These are phyloP conservation scores for Haemorhous mexicanus DNA, from an alignment of 2,113 vertebrate species.

Conservation along the genomic window DNA sequence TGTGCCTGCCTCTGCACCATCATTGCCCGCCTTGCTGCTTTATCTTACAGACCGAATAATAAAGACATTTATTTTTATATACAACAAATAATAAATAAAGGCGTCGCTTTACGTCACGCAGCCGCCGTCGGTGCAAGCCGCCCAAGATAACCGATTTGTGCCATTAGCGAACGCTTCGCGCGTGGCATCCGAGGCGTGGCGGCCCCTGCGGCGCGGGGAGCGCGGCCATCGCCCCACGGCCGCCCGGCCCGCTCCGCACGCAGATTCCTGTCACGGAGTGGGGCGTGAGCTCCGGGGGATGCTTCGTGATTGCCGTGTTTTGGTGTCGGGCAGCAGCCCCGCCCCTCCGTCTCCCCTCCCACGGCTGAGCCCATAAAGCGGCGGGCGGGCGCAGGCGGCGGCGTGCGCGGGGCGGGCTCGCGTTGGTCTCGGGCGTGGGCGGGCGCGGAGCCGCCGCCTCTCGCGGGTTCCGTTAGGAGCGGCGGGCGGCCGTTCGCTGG, in stretches of 20 bases:
- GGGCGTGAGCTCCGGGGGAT: neutral
- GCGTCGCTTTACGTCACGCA: accelerated
- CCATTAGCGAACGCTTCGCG: neutral
- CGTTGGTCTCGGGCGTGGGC: neutral
- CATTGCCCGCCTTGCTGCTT: neutral
- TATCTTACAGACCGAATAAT: accelerated
- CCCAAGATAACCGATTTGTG: accelerated
- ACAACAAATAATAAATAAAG: neutral
- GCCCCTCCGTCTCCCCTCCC: neutral
- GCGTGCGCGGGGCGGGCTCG: neutral
- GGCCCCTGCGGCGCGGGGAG: neutral
- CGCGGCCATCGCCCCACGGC: too few species aligned
- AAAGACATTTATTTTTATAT: neutral
- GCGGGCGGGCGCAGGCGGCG: neutral
- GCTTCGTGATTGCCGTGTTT: neutral
- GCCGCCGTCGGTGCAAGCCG: neutral
- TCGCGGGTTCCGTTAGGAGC: neutral
- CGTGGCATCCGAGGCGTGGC: neutral
- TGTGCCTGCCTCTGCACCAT: neutral
- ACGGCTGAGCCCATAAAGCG: neutral
- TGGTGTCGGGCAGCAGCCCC: accelerated
- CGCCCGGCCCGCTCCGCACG: neutral
- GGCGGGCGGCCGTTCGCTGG: neutral
- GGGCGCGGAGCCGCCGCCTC: neutral
- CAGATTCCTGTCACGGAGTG: neutral